These are phyloP conservation scores for Eunapius fragilis DNA, from an alignment of 37 sponge, comb jelly and placozoan species.

Conservation along the genomic window DNA sequence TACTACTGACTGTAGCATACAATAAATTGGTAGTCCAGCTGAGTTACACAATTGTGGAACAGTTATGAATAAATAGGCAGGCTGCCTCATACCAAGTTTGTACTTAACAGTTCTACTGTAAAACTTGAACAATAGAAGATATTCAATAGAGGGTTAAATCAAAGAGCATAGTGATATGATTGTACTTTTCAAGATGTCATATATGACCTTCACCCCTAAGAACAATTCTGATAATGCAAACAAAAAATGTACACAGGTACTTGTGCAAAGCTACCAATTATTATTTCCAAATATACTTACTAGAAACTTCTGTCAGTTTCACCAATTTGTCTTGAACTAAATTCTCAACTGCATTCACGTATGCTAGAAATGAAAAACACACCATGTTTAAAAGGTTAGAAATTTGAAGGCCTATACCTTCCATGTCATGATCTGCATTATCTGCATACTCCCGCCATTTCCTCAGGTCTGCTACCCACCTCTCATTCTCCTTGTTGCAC, in stretches of 20 bases:
- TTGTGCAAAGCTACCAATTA: neutral
- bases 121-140: no score
- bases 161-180: no score
- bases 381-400: neutral
- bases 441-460: conserved; percentile 58
- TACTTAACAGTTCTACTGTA: no score
- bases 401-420: conserved; percentile 24
- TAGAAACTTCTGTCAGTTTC: neutral
- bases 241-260: neutral
- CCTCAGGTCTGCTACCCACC: conserved; percentile 65
- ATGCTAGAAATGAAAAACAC: neutral
- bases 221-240: neutral
- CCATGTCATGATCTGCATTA: conserved; percentile 83
- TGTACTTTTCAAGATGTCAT: no score
- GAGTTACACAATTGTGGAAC: no score
- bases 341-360: neutral
- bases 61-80: no score
- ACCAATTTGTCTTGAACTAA: neutral
- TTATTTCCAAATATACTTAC: neutral
- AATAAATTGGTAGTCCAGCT: no score
- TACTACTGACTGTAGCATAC: no score
- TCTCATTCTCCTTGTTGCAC: conserved; percentile 75
- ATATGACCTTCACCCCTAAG: no score
- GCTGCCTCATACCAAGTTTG: no score
- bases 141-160: no score